These are phyloP conservation scores for Ametastegia equiseti DNA, from an alignment of 2,888 invertebrate genomes.

Conservation along the genomic window DNA sequence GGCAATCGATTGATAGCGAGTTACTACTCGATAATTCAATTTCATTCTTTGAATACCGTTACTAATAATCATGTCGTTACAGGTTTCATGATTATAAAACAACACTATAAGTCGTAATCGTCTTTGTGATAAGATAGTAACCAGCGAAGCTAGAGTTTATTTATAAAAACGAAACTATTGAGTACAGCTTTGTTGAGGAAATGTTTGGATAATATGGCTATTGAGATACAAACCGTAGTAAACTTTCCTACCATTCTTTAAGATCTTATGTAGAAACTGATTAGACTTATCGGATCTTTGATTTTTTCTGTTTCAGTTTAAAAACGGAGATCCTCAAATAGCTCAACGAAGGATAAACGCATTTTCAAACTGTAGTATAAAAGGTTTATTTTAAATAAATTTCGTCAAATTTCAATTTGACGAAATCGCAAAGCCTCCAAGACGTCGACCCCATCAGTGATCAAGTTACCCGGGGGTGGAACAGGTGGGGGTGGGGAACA, in stretches of 20 bases:
- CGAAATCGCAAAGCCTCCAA: slow-evolving; percentile 69
- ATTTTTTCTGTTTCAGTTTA: slow-evolving; percentile 65
- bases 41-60: neutral
- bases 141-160: neutral
- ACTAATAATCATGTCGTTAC: neutral
- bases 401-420: slow-evolving; percentile 51
- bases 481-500: slow-evolving; percentile 70
- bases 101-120: slow-evolving; percentile 1
- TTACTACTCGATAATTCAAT: neutral
- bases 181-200: neutral
- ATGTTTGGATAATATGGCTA: neutral
- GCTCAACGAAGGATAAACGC: slow-evolving; percentile 50
- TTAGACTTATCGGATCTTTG: neutral
- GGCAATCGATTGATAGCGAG: slow-evolving; percentile 23
- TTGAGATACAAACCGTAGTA: too few relatives aligned
- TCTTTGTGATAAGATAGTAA: neutral
- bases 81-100: slow-evolving; percentile 21
- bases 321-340: slow-evolving; percentile 71
- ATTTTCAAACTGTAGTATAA: slow-evolving; percentile 55
- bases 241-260: neutral
- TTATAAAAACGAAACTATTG: too few relatives aligned
- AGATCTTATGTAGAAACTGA: neutral
- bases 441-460: slow-evolving; percentile 76
- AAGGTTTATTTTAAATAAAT: slow-evolving; percentile 47
- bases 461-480: slow-evolving; percentile 74